Base-by-base conservation (phyloP, 2,888 invertebrate species). In the Morpho deidamia region DNA sequence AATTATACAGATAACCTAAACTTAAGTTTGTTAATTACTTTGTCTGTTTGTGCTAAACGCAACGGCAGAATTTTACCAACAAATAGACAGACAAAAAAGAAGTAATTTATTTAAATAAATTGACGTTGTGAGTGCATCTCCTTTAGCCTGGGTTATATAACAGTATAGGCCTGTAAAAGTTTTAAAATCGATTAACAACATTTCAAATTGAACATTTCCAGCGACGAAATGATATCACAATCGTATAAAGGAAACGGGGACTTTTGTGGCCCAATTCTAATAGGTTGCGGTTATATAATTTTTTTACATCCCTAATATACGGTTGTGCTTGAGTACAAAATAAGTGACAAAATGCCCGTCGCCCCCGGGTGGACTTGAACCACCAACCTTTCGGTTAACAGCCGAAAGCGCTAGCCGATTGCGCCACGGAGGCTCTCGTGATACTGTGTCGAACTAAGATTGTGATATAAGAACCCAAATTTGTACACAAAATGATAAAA, bases 341-440 rank as follows among this genome's bases (percentile, higher is more conserved):
- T n/a, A n/a, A n/a, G n/a, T n/a, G n/a, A 14, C 1, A 14, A 14
- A 14, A 14, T 14, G 4, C 14, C 4, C 14, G 2, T 14, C 23
- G 23, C 23, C 23, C 23, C 23, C 23, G 23, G 23, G 23, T 23
- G 23, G 44, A 94, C 95, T 96, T 94, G 96, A 96, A 96, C 96
- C 96, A 96, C 96, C 96, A 96, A 96, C 96, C 96, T 96, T 96
- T 96, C 96, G 96, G 96, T 96, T 96, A 96, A 96, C 96, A 96
- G 96, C 96, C 96, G 96, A 96, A 96, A 96, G 96, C 96, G 96
- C 46, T 39, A 39, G 32, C 46, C 46, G 23, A 44, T 44, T 44
- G 35, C 44, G 44, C 44, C 44, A 44, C 44, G 44, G 44, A 37
- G 44, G 44, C 44, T 44, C 44, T 34, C 34, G 34, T 8, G 33